Evolutionary conservation across 2,888 invertebrate genomes (phyloP).

Genomic region (Steinernema hermaphroditum): DNA sequence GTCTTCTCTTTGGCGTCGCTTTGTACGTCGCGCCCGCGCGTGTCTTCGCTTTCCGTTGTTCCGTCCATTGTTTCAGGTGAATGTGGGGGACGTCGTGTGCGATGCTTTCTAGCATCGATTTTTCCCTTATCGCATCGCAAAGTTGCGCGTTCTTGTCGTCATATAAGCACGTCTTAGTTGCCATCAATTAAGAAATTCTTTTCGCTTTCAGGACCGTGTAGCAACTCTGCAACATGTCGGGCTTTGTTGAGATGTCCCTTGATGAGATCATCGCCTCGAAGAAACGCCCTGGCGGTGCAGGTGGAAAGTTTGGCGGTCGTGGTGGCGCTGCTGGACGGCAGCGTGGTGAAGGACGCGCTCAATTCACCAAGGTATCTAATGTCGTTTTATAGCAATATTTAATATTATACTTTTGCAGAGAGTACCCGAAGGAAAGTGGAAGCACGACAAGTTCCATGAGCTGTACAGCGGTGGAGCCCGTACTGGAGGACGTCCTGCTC

Average conservation of each 20-base stretch:
- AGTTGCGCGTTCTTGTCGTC: neutral
- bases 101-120: too few relatives aligned
- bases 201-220: neutral
- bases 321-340: conserved; percentile 5
- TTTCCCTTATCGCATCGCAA: neutral
- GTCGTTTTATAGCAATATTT: neutral
- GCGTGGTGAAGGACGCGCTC: conserved; percentile 1
- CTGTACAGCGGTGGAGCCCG: conserved; percentile 28
- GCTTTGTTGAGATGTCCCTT: conserved; percentile 30
- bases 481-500: conserved; percentile 23
- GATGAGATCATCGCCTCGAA: conserved; percentile 34
- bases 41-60: neutral
- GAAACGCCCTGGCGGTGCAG: conserved; percentile 17
- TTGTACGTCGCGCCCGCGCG: neutral
- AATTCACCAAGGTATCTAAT: conserved; percentile 19
- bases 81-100: neutral
- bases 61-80: neutral
- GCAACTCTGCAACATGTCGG: conserved; percentile 2
- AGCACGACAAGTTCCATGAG: conserved; percentile 35
- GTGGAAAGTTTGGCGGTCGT: conserved; percentile 28
- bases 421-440: conserved; percentile 31
- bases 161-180: neutral
- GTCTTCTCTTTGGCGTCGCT: too few relatives aligned
- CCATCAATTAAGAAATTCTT: neutral
- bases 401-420: conserved; percentile 21